Percentiles rank a stretch among this genome's conserved stretches.
Evolutionary conservation across 2,113 vertebrate species (phyloP).

Genomic region (Labeo rohita): DNA sequence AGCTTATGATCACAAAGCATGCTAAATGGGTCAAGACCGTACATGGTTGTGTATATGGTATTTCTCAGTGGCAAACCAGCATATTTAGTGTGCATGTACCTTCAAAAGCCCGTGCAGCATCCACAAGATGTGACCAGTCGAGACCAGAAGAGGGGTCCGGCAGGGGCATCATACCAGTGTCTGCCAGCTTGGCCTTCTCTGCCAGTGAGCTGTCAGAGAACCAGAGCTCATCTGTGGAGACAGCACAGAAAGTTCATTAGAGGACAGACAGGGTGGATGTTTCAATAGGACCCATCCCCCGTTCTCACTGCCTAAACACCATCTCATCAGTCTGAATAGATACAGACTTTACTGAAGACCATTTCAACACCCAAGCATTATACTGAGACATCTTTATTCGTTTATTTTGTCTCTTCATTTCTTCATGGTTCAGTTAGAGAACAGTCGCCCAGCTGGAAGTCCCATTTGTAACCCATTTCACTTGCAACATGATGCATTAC

Average conservation of each 20-base stretch:
- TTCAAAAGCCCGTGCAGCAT: slow-evolving; percentile 87
- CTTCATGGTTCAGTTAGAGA: not conserved
- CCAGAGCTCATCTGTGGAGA: slow-evolving; percentile 83
- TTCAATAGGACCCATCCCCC: not conserved
- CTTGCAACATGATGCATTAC: not conserved
- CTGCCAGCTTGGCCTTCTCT: slow-evolving; percentile 83
- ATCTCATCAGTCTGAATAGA: not conserved
- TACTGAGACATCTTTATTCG: too few relatives aligned
- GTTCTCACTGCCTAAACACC: not conserved
- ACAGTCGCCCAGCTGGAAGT: not conserved
- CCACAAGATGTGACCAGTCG: slow-evolving; percentile 86
- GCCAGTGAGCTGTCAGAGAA: slow-evolving; percentile 86
- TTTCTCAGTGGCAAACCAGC: not conserved
- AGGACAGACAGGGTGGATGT: not conserved
- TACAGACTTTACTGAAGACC: not conserved
- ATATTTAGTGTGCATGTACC: slow-evolving; percentile 67
- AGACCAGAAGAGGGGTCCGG: slow-evolving; percentile 81
- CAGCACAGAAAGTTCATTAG: slow-evolving; percentile 12
- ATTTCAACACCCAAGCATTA: not conserved
- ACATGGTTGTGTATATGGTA: not conserved
- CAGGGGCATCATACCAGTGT: slow-evolving; percentile 84
- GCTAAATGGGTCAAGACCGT: slow-evolving; percentile 16
- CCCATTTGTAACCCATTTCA: not conserved
- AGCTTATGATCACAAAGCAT: slow-evolving; percentile 26
- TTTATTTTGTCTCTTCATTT: not conserved